phyloP scores from a whole-genome alignment of 1,140 invertebrate genomes.

The Heterodera carotae region DNA sequence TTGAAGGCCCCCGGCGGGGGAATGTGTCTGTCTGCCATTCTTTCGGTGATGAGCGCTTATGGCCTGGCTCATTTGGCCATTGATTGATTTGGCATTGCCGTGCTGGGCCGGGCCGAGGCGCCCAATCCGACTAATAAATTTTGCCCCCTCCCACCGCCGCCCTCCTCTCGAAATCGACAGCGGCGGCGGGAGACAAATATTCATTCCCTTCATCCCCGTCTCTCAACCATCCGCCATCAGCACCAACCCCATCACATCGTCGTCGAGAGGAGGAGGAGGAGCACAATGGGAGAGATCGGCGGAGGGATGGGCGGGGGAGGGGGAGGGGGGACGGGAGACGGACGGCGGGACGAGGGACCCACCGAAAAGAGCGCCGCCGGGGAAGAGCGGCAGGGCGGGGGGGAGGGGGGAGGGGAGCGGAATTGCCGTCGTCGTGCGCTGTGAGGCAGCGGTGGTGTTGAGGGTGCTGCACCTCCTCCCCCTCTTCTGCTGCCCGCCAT shows the following conservation, averaged over 20 bases:
- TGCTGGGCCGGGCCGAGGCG: background rate
- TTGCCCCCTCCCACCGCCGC: background rate
- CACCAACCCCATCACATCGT: no score
- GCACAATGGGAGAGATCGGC: background rate
- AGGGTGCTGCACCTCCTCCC: background rate
- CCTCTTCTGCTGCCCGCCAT: constrained; percentile 1
- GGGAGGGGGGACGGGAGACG: no score
- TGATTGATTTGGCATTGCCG: constrained; percentile 16
- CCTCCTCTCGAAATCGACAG: background rate
- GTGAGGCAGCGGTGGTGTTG: background rate
- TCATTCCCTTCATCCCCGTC: constrained; percentile 7
- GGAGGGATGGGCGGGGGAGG: background rate
- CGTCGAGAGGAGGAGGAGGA: background rate
- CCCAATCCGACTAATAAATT: constrained; percentile 17
- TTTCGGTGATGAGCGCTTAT: background rate
- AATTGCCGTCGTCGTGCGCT: background rate
- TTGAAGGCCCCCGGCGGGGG: no score
- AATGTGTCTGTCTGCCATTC: background rate
- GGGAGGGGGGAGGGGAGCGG: background rate
- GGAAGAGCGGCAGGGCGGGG: no score
- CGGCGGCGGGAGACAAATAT: constrained; percentile 13
- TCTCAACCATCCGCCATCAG: constrained; percentile 1
- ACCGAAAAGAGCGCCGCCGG: no score
- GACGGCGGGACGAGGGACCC: no score
- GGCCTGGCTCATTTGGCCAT: constrained; percentile 1